These are phyloP conservation scores for Diachrysia chrysitis DNA, from an alignment of 2,888 invertebrate species.

Conservation along the genomic window DNA sequence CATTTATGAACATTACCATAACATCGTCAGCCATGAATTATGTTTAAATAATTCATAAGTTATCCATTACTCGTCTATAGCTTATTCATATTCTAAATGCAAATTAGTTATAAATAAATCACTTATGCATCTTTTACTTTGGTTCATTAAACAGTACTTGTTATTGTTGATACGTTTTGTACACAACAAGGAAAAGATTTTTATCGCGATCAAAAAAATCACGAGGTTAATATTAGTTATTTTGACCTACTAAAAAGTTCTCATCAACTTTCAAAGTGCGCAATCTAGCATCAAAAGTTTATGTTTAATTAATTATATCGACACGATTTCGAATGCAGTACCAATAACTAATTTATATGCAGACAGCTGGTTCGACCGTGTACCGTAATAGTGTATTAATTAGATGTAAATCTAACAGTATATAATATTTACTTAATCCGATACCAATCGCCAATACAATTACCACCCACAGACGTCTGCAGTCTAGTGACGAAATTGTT, in stretches of 20 bases:
- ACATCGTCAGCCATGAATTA: slow-evolving; percentile 46
- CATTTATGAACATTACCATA: slow-evolving; percentile 58
- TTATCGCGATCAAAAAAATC: neutral
- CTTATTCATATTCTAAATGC: slow-evolving; percentile 19
- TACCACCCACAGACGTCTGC: slow-evolving; percentile 59
- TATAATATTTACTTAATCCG: slow-evolving; percentile 63
- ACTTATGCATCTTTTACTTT: neutral
- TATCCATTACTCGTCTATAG: slow-evolving; percentile 11
- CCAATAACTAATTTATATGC: slow-evolving; percentile 55
- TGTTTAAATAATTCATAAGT: slow-evolving; percentile 48
- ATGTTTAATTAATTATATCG: slow-evolving; percentile 30
- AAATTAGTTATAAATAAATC: slow-evolving; percentile 16
- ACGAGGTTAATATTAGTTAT: slow-evolving; percentile 9
- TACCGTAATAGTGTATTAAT: slow-evolving; percentile 64
- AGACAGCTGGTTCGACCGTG: slow-evolving; percentile 48
- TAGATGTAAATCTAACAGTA: slow-evolving; percentile 65
- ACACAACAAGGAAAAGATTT: neutral
- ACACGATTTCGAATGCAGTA: slow-evolving; percentile 30
- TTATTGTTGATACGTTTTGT: neutral
- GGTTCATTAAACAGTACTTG: neutral
- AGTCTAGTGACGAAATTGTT: slow-evolving; percentile 59
- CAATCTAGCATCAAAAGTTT: slow-evolving; percentile 26
- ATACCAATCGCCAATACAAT: slow-evolving; percentile 56
- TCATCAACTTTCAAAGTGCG: slow-evolving; percentile 13
- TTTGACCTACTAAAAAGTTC: slow-evolving; percentile 13